Evolutionary conservation across 1,140 invertebrate species (phyloP).

Genomic region (Hyphantria cunea): DNA sequence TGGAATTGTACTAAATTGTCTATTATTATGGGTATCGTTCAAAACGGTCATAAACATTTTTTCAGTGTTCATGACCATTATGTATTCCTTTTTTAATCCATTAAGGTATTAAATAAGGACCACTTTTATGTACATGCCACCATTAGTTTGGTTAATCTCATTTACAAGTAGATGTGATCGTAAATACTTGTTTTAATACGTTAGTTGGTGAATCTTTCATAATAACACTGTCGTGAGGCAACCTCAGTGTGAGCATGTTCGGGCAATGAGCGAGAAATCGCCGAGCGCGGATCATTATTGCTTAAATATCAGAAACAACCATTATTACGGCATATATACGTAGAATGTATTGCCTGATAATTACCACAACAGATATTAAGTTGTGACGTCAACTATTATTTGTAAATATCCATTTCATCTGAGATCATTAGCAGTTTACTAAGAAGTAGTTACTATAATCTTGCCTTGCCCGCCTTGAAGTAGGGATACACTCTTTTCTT

Average conservation of each 20-base stretch:
- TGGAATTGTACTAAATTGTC: not conserved
- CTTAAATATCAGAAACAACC: slow-evolving; percentile 7
- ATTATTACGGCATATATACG: slow-evolving; percentile 4
- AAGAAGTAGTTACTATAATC: too few species aligned
- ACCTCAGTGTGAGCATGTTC: slow-evolving; percentile 43
- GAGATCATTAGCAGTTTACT: too few species aligned
- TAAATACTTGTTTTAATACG: too few species aligned
- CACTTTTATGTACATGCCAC: too few species aligned
- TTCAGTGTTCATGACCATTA: not conserved
- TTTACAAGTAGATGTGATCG: too few species aligned
- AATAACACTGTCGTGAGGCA: slow-evolving; percentile 28
- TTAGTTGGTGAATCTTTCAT: not conserved
- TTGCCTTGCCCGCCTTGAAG: too few species aligned
- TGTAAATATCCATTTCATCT: too few species aligned
- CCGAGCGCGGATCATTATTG: slow-evolving; percentile 37
- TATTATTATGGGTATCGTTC: not conserved
- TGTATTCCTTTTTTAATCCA: too few species aligned
- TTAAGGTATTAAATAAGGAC: too few species aligned
- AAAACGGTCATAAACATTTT: not conserved
- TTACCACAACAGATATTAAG: not conserved
- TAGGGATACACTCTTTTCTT: too few species aligned
- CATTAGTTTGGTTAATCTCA: too few species aligned
- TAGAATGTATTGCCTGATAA: not conserved
- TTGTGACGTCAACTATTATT: too few species aligned
- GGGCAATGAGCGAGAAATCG: slow-evolving; percentile 50